Conservation (phyloP, 2,888 invertebrate genomes). For the Cephus pulcher region DNA sequence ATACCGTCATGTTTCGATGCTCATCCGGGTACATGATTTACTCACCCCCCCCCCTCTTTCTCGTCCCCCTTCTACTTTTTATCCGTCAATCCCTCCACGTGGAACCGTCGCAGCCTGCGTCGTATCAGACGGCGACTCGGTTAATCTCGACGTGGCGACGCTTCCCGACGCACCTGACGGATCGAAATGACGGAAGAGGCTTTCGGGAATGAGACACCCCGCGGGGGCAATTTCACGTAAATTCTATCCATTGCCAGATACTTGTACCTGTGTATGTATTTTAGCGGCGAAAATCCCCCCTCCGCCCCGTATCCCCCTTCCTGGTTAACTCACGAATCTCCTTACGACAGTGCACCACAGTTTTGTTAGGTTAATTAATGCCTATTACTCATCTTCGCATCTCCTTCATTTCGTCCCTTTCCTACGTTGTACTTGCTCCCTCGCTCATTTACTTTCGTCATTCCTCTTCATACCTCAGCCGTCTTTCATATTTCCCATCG, state of each 20-base stretch:
- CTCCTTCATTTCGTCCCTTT: not conserved
- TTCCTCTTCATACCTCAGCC: too few species aligned
- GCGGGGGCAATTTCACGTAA: not conserved
- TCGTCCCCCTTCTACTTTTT: too few species aligned
- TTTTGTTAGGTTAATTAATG: conserved; percentile 18
- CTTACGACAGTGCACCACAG: conserved; percentile 7
- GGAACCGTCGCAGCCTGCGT: conserved; percentile 9
- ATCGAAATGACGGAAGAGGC: conserved; percentile 21
- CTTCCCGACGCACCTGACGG: conserved; percentile 12
- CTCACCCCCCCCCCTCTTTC: too few species aligned
- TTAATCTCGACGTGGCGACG: conserved; percentile 21
- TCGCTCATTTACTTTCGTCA: not conserved
- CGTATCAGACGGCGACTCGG: conserved; percentile 14
- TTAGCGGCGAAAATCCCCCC: too few species aligned
- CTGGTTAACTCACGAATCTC: not conserved
- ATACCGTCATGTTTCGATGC: too few species aligned
- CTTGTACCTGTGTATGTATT: too few species aligned
- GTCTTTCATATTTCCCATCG: too few species aligned
- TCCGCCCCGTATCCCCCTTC: not conserved
- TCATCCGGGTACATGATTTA: too few species aligned
- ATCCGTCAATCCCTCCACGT: too few species aligned
- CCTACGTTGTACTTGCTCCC: too few species aligned
- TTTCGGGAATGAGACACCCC: not conserved
- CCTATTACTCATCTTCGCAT: conserved; percentile 16
- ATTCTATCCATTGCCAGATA: too few species aligned